Conservation (phyloP, 92 coral and sea anemone genomes). For the Zoanthus sansibaricus region DNA sequence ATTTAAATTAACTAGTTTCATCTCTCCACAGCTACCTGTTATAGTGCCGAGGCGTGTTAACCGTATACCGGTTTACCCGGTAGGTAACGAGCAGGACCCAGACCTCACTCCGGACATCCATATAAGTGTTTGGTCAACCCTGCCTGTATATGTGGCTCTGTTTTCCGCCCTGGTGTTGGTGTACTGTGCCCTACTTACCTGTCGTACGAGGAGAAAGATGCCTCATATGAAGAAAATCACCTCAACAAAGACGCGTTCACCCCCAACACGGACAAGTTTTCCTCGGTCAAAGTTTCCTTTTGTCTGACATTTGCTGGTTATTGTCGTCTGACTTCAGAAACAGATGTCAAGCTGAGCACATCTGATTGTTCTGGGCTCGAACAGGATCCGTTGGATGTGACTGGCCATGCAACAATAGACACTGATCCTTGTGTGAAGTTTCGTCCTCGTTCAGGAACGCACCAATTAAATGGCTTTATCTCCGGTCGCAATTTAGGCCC, state of each 20-base stretch:
- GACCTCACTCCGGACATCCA: slow-evolving; percentile 80
- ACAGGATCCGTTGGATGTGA: neutral
- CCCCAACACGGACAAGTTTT: slow-evolving; percentile 52
- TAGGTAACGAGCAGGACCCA: slow-evolving; percentile 82
- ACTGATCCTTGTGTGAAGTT: too few relatives aligned
- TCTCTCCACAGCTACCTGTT: slow-evolving; percentile 76
- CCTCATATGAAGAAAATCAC: slow-evolving; percentile 61
- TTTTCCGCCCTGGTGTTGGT: slow-evolving; percentile 79
- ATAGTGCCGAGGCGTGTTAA: slow-evolving; percentile 91
- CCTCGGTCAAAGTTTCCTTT: slow-evolving; percentile 66
- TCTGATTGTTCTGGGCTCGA: neutral
- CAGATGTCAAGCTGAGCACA: neutral
- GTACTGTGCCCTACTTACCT: slow-evolving; percentile 89
- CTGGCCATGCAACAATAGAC: neutral
- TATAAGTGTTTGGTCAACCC: slow-evolving; percentile 83
- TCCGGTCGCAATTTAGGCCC: too few relatives aligned
- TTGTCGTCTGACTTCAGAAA: neutral
- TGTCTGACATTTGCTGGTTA: slow-evolving; percentile 27
- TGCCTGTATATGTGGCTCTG: slow-evolving; percentile 89
- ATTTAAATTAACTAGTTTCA: neutral
- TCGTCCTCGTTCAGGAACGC: too few relatives aligned
- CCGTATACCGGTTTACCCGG: slow-evolving; percentile 85
- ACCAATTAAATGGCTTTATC: too few relatives aligned
- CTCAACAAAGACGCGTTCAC: slow-evolving; percentile 24
- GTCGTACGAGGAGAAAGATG: slow-evolving; percentile 80